These are phyloP conservation scores for Phoxinus phoxinus DNA, from an alignment of 2,113 vertebrate genomes.

Conservation along the genomic window DNA sequence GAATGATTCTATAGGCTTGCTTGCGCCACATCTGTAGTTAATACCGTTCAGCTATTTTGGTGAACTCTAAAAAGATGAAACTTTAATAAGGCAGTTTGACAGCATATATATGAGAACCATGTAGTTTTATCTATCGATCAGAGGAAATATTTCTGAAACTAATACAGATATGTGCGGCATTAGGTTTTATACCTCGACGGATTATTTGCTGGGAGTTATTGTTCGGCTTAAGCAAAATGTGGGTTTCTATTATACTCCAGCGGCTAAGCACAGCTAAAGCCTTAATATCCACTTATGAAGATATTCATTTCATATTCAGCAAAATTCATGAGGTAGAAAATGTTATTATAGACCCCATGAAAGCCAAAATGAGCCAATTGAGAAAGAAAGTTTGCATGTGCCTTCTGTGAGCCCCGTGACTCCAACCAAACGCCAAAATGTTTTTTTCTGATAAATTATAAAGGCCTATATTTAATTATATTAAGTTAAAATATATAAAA, in stretches of 20 bases:
- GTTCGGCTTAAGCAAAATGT: constrained; percentile 57
- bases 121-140: constrained; percentile 59
- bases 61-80: constrained; percentile 48
- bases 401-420: neutral
- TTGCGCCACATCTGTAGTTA: constrained; percentile 48
- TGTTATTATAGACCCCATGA: constrained; percentile 54
- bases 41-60: constrained; percentile 50
- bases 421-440: neutral
- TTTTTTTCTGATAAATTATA: too few relatives aligned
- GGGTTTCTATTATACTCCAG: constrained; percentile 55
- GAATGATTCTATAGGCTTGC: constrained; percentile 49
- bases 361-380: constrained; percentile 48
- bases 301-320: constrained; percentile 61
- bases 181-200: constrained; percentile 42
- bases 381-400: constrained; percentile 34
- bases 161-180: constrained; percentile 47
- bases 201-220: constrained; percentile 57
- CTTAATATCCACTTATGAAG: constrained; percentile 62
- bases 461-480: too few relatives aligned
- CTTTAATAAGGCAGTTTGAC: constrained; percentile 55
- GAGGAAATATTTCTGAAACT: constrained; percentile 40
- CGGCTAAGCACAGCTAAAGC: constrained; percentile 46
- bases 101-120: constrained; percentile 53
- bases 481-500: too few relatives aligned
- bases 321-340: constrained; percentile 62